Percentiles rank a stretch among this genome's conserved stretches.
phyloP scores from a whole-genome alignment of 2,797 vertebrate species.

The Pangasius macronema region DNA sequence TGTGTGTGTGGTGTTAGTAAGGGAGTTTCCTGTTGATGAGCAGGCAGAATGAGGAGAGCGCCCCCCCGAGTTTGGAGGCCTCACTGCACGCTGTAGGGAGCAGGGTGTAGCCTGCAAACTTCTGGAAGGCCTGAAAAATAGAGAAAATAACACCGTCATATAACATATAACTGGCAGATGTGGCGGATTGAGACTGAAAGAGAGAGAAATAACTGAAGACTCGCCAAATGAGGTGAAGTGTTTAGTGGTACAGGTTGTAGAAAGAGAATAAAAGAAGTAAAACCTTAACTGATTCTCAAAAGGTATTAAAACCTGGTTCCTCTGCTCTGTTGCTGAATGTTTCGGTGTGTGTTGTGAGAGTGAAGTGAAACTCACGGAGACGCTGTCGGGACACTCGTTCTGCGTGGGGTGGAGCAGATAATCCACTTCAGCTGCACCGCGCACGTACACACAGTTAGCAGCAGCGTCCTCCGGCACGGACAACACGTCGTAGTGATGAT shows the following conservation, averaged over 20 bases:
- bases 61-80: conserved; percentile 82
- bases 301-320: neutral
- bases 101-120: conserved; percentile 85
- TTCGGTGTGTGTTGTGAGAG: neutral
- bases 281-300: neutral
- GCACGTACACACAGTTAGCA: conserved; percentile 86
- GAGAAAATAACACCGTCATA: conserved; percentile 5
- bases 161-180: no score
- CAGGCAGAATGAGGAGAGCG: conserved; percentile 86
- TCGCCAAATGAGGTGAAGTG: neutral
- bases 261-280: no score
- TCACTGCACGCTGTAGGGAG: conserved; percentile 89
- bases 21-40: conserved; percentile 85
- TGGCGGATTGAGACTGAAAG: neutral
- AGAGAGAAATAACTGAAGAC: no score
- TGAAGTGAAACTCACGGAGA: conserved; percentile 70
- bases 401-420: conserved; percentile 84
- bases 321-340: neutral
- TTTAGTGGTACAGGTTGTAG: neutral
- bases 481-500: conserved; percentile 87
- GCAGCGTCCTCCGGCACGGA: conserved; percentile 83
- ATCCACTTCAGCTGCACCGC: conserved; percentile 75
- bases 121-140: conserved; percentile 80
- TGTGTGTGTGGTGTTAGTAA: conserved; percentile 15
- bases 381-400: conserved; percentile 84